These are phyloP conservation scores for Thalassarche chlororhynchos DNA, from an alignment of 2,113 vertebrate species.

Conservation along the genomic window DNA sequence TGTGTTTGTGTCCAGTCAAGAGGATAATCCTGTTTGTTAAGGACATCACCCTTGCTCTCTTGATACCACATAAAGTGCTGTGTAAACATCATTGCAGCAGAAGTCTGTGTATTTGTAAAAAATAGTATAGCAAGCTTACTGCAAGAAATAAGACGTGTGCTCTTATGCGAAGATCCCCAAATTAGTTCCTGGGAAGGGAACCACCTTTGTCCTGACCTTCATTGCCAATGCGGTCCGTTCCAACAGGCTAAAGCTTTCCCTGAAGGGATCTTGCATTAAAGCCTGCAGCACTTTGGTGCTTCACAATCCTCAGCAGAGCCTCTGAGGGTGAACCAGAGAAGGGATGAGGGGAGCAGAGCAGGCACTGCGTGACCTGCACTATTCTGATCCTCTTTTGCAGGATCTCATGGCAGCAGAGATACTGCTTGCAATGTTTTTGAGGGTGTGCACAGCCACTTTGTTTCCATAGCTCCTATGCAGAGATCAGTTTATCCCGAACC, in stretches of 20 bases:
- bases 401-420: neutral
- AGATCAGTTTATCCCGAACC: rapidly evolving
- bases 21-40: constrained; percentile 7
- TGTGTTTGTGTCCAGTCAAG: neutral
- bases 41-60: constrained; percentile 20
- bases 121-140: neutral
- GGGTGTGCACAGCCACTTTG: neutral
- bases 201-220: neutral
- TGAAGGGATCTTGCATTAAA: neutral
- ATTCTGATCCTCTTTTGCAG: neutral
- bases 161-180: neutral
- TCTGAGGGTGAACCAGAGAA: neutral
- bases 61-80: neutral
- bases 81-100: neutral
- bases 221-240: neutral
- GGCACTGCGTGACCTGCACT: rapidly evolving
- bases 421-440: neutral
- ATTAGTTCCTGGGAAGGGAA: neutral
- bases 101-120: neutral
- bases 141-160: neutral
- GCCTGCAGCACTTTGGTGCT: neutral
- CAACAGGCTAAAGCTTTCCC: neutral
- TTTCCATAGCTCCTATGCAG: neutral
- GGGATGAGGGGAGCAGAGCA: neutral
- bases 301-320: neutral